Percentiles rank a stretch among this genome's conserved stretches.
phyloP scores from a whole-genome alignment of 2,113 vertebrate genomes.

The Melanostigma gelatinosum region DNA sequence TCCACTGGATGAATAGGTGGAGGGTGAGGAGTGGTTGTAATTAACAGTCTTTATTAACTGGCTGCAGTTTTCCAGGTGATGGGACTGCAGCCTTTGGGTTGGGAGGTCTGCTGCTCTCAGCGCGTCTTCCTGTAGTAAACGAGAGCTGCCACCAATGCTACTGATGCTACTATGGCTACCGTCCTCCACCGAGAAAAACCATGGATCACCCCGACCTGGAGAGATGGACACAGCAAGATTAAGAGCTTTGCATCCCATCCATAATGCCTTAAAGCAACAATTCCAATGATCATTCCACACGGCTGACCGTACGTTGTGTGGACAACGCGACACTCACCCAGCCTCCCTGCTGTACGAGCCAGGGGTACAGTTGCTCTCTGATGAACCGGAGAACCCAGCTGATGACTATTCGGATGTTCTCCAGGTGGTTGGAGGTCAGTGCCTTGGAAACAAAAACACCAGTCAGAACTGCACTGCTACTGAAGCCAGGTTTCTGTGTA shows the following conservation, averaged over 20 bases:
- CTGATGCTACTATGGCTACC: constrained; percentile 71
- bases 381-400: constrained; percentile 83
- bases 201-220: constrained; percentile 75
- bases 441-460: constrained; percentile 64
- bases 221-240: neutral
- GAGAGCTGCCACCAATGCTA: constrained; percentile 68
- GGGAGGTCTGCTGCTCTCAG: constrained; percentile 44
- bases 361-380: constrained; percentile 73
- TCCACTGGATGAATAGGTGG: neutral
- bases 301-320: neutral
- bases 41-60: neutral
- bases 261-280: neutral
- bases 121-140: constrained; percentile 78
- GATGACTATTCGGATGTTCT: constrained; percentile 77
- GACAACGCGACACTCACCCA: constrained; percentile 77
- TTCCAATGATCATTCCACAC: neutral
- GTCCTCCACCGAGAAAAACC: constrained; percentile 76
- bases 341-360: constrained; percentile 83
- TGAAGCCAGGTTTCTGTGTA: neutral
- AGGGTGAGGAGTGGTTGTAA: constrained; percentile 25
- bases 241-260: neutral
- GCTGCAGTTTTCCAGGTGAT: neutral
- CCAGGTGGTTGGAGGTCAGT: constrained; percentile 76
- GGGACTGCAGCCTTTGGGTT: neutral
- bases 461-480: neutral